Conservation (phyloP, 1,140 invertebrate species). For the Patella vulgata region DNA sequence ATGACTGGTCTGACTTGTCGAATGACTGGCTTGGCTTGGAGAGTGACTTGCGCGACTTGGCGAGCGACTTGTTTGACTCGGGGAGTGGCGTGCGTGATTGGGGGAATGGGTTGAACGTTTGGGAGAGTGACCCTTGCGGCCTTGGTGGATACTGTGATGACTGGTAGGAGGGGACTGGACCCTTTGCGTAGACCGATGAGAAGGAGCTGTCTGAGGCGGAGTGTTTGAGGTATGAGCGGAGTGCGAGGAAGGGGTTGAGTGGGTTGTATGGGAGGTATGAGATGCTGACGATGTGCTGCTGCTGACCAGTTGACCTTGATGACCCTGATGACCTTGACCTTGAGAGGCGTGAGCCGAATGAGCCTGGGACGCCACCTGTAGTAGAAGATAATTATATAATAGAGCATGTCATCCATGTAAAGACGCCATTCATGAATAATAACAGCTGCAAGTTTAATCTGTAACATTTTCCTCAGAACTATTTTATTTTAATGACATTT, state of each 20-base stretch:
- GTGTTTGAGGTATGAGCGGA: conserved; percentile 3
- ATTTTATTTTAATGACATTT: too few species aligned
- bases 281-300: conserved; percentile 1
- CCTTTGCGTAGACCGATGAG: background rate
- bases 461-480: too few species aligned
- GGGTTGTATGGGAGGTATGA: background rate
- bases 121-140: background rate
- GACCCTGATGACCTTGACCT: background rate
- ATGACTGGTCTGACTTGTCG: too few species aligned
- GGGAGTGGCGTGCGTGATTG: background rate
- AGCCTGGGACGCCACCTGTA: too few species aligned
- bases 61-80: too few species aligned
- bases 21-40: too few species aligned
- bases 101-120: background rate
- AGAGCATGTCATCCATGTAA: too few species aligned
- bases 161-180: background rate
- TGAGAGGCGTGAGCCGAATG: background rate
- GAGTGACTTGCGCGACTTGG: too few species aligned
- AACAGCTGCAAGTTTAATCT: too few species aligned
- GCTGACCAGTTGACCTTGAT: conserved; percentile 9
- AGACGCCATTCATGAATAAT: too few species aligned
- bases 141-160: background rate
- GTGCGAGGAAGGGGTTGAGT: conserved; percentile 10
- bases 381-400: too few species aligned
- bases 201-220: conserved; percentile 19